Percentiles rank a stretch among this genome's conserved stretches.
These are phyloP conservation scores for Drosophila subobscura DNA, from an alignment of 1,140 invertebrate genomes.

Conservation along the genomic window DNA sequence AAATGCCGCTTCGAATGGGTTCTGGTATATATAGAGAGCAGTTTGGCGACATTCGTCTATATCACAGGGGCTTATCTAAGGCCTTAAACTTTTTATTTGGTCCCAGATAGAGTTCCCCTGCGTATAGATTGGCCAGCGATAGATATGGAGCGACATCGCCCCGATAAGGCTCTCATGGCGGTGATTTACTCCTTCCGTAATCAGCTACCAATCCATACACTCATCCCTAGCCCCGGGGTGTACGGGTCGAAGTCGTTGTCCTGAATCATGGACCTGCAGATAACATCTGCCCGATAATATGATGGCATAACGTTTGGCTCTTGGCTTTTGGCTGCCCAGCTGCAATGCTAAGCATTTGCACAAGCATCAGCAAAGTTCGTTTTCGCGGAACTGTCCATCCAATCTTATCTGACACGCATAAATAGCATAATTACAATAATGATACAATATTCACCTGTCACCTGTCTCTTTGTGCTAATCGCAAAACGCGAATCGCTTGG, in stretches of 20 bases:
- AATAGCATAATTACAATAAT: conserved; percentile 15
- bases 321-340: conserved; percentile 17
- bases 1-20: conserved; percentile 17
- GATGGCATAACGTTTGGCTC: conserved; percentile 18
- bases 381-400: conserved; percentile 23
- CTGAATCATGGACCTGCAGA: too few species aligned
- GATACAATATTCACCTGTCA: too few species aligned
- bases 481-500: too few species aligned
- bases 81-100: conserved; percentile 67
- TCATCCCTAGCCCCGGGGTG: not conserved
- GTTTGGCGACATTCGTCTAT: conserved; percentile 15
- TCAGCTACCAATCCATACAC: conserved; percentile 35
- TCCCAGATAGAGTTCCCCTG: conserved; percentile 56
- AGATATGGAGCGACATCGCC: conserved; percentile 18
- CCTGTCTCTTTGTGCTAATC: too few species aligned
- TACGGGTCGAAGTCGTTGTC: not conserved
- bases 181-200: conserved; percentile 60
- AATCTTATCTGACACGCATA: conserved; percentile 32
- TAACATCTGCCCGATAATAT: conserved; percentile 10
- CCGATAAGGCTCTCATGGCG: conserved; percentile 42
- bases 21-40: conserved; percentile 50
- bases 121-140: conserved; percentile 61
- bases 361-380: not conserved
- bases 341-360: not conserved
- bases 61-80: conserved; percentile 61